Evolutionary conservation across 2,113 vertebrate species (phyloP).

Genomic region (Chaetorhynchus papuensis): DNA sequence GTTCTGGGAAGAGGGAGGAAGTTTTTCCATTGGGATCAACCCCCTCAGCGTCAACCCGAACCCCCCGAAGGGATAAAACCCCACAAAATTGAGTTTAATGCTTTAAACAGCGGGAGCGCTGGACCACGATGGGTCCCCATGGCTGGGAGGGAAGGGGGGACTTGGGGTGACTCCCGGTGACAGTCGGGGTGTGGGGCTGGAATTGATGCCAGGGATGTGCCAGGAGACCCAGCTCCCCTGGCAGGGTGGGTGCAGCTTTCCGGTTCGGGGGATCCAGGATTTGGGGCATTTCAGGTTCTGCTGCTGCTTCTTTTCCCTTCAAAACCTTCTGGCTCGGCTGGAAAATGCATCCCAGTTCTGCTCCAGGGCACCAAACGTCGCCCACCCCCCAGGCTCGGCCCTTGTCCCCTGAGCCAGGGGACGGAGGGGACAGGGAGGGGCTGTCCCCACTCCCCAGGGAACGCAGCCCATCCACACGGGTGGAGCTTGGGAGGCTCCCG

Average conservation of each 20-base stretch:
- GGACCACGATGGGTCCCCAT: accelerated
- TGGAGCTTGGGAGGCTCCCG: neutral
- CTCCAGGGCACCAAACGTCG: accelerated
- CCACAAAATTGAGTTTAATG: neutral
- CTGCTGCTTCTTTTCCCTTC: neutral
- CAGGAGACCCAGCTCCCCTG: neutral
- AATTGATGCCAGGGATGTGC: neutral
- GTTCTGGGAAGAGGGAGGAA: neutral
- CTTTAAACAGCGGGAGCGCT: neutral
- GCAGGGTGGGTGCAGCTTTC: neutral
- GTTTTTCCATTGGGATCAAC: neutral
- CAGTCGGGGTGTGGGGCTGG: neutral
- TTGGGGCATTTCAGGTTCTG: neutral
- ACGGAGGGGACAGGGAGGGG: neutral
- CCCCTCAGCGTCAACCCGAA: neutral
- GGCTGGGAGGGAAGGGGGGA: neutral
- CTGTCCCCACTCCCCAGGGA: neutral
- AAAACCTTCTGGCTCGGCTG: neutral
- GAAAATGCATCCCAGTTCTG: neutral
- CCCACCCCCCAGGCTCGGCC: too few relatives aligned
- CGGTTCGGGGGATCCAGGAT: accelerated
- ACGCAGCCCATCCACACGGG: neutral
- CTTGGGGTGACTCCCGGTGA: too few relatives aligned
- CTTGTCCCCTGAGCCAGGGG: neutral
- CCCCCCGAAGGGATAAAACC: neutral